Evolutionary conservation across 2,888 invertebrate species (phyloP).

Genomic region (Thymelicus sylvestris): DNA sequence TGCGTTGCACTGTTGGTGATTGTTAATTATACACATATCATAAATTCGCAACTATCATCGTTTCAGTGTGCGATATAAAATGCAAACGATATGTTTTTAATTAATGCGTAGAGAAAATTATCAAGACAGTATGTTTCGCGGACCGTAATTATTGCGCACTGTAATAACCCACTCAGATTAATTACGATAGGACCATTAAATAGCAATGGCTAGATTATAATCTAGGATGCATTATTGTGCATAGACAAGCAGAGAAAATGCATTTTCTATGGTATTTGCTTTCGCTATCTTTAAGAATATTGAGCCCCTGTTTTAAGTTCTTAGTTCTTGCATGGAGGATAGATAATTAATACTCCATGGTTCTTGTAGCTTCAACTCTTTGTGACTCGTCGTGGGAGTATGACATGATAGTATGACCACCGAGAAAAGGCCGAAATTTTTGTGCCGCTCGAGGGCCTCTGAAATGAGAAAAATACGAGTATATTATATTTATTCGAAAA

Average conservation of each 20-base stretch:
- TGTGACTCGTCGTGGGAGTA: too few relatives aligned
- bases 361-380: too few relatives aligned
- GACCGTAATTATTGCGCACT: conserved; percentile 26
- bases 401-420: too few relatives aligned
- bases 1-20: conserved; percentile 31
- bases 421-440: too few relatives aligned
- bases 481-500: too few relatives aligned
- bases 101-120: conserved; percentile 39
- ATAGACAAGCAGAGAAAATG: conserved; percentile 11
- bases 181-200: conserved; percentile 30
- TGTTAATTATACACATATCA: conserved; percentile 41
- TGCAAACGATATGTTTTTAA: conserved; percentile 38
- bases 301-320: too few relatives aligned
- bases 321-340: too few relatives aligned
- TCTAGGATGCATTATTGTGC: conserved; percentile 9
- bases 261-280: not conserved
- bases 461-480: too few relatives aligned
- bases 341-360: too few relatives aligned
- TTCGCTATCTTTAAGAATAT: not conserved
- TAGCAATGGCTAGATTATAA: conserved; percentile 23
- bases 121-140: conserved; percentile 25
- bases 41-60: conserved; percentile 39
- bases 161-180: conserved; percentile 35
- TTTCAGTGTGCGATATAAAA: conserved; percentile 36
- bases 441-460: too few relatives aligned